These are phyloP conservation scores for Tetanocera ferruginea DNA, from an alignment of 2,888 invertebrate genomes.

Conservation along the genomic window DNA sequence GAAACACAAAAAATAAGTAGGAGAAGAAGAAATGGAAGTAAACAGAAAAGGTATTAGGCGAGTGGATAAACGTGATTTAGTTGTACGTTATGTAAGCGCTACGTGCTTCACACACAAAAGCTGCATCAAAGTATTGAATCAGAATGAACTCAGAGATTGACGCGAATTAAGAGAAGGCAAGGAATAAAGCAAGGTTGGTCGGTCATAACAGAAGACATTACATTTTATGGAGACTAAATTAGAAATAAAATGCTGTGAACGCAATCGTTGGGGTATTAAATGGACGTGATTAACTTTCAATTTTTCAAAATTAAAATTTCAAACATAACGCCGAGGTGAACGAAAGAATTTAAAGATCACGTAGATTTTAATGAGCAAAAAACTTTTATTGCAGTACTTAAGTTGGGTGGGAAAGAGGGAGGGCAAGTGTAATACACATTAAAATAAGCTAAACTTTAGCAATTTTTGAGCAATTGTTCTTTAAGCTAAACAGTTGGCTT, in stretches of 20 bases:
- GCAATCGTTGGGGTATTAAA: background rate
- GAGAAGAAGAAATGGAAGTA: constrained; percentile 30
- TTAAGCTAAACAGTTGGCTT: too few species aligned
- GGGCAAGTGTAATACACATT: background rate
- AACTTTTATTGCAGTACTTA: too few species aligned
- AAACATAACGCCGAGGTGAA: background rate
- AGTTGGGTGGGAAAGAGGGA: too few species aligned
- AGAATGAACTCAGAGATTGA: background rate
- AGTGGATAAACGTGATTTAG: constrained; percentile 25
- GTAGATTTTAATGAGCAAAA: background rate
- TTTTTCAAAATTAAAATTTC: background rate
- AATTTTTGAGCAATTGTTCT: too few species aligned
- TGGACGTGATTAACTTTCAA: constrained; percentile 33
- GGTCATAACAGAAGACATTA: background rate
- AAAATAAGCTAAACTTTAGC: background rate
- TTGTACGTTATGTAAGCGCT: background rate
- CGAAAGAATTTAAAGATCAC: background rate
- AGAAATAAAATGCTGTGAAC: constrained; percentile 4
- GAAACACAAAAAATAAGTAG: constrained; percentile 35
- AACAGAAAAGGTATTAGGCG: constrained; percentile 14
- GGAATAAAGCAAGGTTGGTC: background rate
- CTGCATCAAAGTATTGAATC: background rate
- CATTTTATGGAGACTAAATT: background rate
- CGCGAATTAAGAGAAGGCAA: background rate
- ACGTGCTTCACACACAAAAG: constrained; percentile 22